Base-by-base conservation (phyloP, 2,113 vertebrate genomes). In the Ammodytes marinus region DNA sequence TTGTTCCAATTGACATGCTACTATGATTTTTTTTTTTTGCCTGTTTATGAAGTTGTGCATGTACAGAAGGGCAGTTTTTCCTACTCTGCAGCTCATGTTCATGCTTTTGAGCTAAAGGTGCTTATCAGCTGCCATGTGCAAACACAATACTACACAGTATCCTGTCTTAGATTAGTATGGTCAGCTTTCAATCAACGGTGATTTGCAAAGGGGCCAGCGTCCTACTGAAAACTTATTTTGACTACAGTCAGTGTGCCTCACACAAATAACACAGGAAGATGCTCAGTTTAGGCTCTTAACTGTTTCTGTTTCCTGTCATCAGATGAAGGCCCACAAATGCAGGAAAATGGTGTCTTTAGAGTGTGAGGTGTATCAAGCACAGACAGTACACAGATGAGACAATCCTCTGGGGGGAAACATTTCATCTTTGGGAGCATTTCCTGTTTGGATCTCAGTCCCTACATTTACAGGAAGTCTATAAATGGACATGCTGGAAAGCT, bases 381-480 rank as follows among this genome's bases (percentile, higher is more conserved):
- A 73, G 52, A 43, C 72, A 50, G 49, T 67, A 66, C 50, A 42
- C 14, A 42, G 75, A 67, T 6, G 15, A 78, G 53, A 76, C 54
- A 63, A 70, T 59, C 40, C 64, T 64, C 39, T 40, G 14, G 50
- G 45, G 39, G 55, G 5, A 74, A 75, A 10, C 69, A 19, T 6
- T 3, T 46, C 61, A 61, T 68, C 50, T 70, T 27, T 52, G 53
- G 49, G 47, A 80, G 80, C 55, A 53, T 84, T 91, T 89, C 86
- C 84, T 86, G 80, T 89, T 84, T 78, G 63, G 74, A 76, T 78
- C 46, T 77, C 35, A 9, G 47, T 55, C n/a, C 77, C 73, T 58
- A 45, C 37, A 54, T 54, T 65, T 74, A 68, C 65, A 88, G 86
- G 79, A 88, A 89, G 47, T 83, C 72, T 78, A 35, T 78, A 75